Conservation (phyloP, 2,797 vertebrate species). For the Bradypodion ventrale region DNA sequence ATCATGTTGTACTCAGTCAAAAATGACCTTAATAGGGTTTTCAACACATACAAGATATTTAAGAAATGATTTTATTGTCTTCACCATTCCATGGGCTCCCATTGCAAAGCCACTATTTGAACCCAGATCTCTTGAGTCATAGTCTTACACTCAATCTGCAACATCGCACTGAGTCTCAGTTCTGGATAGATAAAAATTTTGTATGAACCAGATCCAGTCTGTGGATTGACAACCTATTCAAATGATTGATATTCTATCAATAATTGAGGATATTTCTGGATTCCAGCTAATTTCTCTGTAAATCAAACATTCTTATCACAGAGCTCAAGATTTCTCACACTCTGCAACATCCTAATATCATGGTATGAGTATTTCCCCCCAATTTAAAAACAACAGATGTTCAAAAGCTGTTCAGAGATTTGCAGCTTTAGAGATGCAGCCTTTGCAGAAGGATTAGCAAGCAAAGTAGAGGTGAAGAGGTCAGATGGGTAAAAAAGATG, state of each 20-base stretch:
- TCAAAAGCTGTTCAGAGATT: slow-evolving; percentile 20
- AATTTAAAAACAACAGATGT: neutral
- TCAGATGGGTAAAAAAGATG: slow-evolving; percentile 21
- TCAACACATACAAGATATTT: too few relatives aligned
- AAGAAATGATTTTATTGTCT: too few relatives aligned
- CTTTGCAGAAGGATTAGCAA: neutral
- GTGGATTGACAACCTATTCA: neutral
- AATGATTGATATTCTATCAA: neutral
- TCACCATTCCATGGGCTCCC: too few relatives aligned
- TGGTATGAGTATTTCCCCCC: neutral
- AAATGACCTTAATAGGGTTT: too few relatives aligned
- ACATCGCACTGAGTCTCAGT: too few relatives aligned
- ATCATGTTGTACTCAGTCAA: too few relatives aligned
- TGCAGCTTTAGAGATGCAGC: rapidly evolving
- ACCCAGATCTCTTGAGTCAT: too few relatives aligned
- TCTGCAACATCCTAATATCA: neutral
- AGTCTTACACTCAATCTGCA: too few relatives aligned
- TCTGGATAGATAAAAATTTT: neutral
- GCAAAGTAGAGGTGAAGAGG: slow-evolving; percentile 28
- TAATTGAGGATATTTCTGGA: neutral
- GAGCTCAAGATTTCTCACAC: neutral
- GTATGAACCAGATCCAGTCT: too few relatives aligned
- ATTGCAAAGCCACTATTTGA: too few relatives aligned
- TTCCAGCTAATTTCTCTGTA: neutral
- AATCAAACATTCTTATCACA: neutral